Evolutionary conservation across 2,797 vertebrate genomes (phyloP).

Genomic region (Poecilia velifera): DNA sequence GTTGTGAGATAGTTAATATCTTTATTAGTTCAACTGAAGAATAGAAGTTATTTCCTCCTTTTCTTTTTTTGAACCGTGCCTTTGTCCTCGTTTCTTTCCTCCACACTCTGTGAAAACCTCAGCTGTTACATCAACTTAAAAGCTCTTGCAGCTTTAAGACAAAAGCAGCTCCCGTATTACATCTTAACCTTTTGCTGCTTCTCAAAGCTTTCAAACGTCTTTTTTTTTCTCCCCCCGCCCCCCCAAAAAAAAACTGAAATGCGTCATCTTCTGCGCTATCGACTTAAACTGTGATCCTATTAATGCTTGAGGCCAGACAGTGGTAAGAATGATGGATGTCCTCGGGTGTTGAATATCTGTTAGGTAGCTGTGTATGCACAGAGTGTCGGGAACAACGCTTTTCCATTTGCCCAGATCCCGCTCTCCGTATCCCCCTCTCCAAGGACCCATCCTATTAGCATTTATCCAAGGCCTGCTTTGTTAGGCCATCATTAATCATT

Average conservation of each 20-base stretch:
- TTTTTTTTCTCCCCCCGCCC: background rate
- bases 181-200: constrained; percentile 53
- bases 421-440: constrained; percentile 72
- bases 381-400: constrained; percentile 62
- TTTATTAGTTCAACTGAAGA: constrained; percentile 49
- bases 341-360: constrained; percentile 74
- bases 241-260: constrained; percentile 44
- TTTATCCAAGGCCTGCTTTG: constrained; percentile 79
- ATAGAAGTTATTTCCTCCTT: background rate
- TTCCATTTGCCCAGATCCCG: constrained; percentile 54
- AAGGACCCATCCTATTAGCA: constrained; percentile 80
- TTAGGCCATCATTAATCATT: constrained; percentile 82
- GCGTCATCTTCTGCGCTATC: constrained; percentile 58
- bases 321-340: constrained; percentile 73
- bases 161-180: constrained; percentile 41
- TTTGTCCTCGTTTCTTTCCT: constrained; percentile 17
- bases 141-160: constrained; percentile 53
- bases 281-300: constrained; percentile 69
- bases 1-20: constrained; percentile 42
- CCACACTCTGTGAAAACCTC: constrained; percentile 15
- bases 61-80: background rate
- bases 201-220: constrained; percentile 41
- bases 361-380: constrained; percentile 73
- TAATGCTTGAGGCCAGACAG: constrained; percentile 68
- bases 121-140: constrained; percentile 19